Conservation (phyloP, 1,140 invertebrate genomes). For the Lordiphosa clarofinis region DNA sequence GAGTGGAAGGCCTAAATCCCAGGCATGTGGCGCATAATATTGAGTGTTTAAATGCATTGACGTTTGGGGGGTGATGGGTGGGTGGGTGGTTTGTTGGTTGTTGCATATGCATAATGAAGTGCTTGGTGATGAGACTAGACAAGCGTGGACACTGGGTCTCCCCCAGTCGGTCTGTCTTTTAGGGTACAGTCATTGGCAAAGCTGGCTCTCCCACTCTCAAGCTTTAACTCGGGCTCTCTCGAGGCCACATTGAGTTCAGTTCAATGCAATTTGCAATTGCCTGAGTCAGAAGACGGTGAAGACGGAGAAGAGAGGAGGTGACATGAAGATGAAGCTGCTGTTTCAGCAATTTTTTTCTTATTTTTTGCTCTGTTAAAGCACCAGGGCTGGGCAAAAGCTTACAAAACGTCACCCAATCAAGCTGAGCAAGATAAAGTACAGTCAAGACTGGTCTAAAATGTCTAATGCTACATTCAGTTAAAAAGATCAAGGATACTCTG, state of each 20-base stretch:
- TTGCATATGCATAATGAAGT: conserved; percentile 11
- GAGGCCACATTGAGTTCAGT: conserved; percentile 9
- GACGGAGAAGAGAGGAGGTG: conserved; percentile 12
- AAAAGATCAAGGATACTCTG: too few species aligned
- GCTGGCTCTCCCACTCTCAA: conserved; percentile 1
- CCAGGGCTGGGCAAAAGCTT: conserved; percentile 1
- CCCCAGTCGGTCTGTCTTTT: neutral
- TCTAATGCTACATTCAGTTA: too few species aligned
- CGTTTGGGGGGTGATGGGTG: conserved; percentile 2
- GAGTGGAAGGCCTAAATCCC: conserved; percentile 29
- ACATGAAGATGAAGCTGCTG: conserved; percentile 1
- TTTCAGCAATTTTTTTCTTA: conserved; percentile 8
- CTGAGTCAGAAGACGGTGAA: conserved; percentile 3
- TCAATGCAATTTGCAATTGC: conserved; percentile 52
- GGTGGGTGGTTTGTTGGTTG: neutral
- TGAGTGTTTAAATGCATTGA: conserved; percentile 73
- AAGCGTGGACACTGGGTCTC: neutral
- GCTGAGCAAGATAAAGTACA: neutral
- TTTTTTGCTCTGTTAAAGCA: neutral
- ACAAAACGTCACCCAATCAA: neutral
- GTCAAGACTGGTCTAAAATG: neutral
- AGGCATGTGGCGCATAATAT: conserved; percentile 24
- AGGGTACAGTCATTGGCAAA: conserved; percentile 6
- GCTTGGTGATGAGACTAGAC: too few species aligned
- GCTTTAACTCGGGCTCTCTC: conserved; percentile 3